Evolutionary conservation across 2,113 vertebrate species (phyloP).

Genomic region (Caretta caretta): DNA sequence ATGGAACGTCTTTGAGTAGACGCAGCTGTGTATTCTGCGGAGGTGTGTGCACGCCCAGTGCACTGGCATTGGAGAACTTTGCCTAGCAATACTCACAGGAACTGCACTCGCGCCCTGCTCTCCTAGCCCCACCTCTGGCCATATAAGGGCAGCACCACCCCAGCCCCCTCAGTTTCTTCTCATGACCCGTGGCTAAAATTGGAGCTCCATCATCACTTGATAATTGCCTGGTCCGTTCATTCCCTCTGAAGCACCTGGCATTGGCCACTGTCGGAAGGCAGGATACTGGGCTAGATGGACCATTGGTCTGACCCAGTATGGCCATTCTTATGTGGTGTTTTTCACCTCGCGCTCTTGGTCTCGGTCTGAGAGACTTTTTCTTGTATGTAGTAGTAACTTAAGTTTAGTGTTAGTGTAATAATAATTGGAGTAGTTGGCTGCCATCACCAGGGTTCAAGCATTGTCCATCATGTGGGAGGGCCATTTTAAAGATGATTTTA

Average conservation of each 20-base stretch:
- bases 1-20: background rate
- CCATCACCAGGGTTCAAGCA: background rate
- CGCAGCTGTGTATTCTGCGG: background rate
- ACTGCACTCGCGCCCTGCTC: background rate
- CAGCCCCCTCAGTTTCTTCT: background rate
- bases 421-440: background rate
- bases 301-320: too few species aligned
- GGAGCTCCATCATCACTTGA: background rate
- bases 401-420: background rate
- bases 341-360: background rate
- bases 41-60: background rate
- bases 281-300: too few species aligned
- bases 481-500: background rate
- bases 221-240: too few species aligned
- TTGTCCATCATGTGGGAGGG: background rate
- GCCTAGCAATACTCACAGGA: background rate
- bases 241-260: too few species aligned
- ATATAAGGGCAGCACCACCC: background rate
- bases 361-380: background rate
- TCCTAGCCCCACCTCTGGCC: background rate
- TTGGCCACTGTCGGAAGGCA: too few species aligned
- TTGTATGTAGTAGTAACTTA: background rate
- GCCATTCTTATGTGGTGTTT: background rate
- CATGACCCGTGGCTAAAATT: background rate
- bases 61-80: background rate